Percentiles rank a stretch among this genome's conserved stretches.
Evolutionary conservation across 2,888 invertebrate genomes (phyloP).

Genomic region (Melieria crassipennis): DNA sequence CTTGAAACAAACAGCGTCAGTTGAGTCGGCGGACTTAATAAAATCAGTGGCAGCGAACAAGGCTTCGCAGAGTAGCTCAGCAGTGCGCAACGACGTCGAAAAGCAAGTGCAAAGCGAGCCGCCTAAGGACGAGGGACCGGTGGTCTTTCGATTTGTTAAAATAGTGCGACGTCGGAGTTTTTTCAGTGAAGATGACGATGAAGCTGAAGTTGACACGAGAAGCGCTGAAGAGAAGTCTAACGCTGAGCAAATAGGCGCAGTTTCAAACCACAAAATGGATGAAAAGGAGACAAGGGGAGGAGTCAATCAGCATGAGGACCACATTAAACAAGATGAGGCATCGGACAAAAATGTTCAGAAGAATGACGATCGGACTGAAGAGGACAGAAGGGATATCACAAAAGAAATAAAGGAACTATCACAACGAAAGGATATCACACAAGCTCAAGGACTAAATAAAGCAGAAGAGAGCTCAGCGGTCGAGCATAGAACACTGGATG

Average conservation of each 20-base stretch:
- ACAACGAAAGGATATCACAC: no score
- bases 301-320: neutral
- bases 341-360: no score
- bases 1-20: neutral
- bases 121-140: conserved; percentile 44
- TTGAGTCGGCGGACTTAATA: neutral
- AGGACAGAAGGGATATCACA: no score
- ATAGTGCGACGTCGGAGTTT: conserved; percentile 59
- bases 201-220: conserved; percentile 3
- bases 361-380: no score
- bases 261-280: neutral
- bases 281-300: no score
- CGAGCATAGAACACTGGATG: no score
- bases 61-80: neutral
- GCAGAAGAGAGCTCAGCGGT: no score
- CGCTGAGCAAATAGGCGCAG: neutral
- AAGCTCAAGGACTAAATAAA: no score
- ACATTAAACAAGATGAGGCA: neutral
- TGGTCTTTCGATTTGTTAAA: conserved; percentile 61
- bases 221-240: conserved; percentile 9
- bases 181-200: conserved; percentile 56
- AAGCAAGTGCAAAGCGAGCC: no score
- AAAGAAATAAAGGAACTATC: no score
- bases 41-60: conserved; percentile 1
- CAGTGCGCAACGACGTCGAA: neutral